Percentiles rank a stretch among this genome's conserved stretches.
Conservation (phyloP, 2,797 vertebrate species). For the Gobionotothen gibberifrons region DNA sequence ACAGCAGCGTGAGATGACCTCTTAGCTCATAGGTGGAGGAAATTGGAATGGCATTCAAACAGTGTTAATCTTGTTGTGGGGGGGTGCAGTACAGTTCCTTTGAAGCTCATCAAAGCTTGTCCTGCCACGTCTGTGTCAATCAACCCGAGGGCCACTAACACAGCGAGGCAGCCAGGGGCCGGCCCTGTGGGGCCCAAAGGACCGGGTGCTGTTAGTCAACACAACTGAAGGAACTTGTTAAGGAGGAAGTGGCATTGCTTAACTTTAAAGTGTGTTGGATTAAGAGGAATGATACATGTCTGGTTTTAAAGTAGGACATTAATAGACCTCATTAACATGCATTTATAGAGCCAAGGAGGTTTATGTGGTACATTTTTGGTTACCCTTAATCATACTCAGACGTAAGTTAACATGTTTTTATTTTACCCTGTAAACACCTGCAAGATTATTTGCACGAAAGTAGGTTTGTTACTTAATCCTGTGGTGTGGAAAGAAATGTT, state of each 20-base stretch:
- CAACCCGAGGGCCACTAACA: conserved; percentile 62
- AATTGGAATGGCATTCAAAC: conserved; percentile 71
- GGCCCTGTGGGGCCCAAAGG: conserved; percentile 16
- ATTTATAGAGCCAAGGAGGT: background rate
- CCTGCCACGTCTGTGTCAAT: conserved; percentile 76
- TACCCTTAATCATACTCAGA: background rate
- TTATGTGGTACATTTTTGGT: background rate
- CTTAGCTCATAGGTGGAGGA: conserved; percentile 66
- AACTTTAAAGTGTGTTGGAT: conserved; percentile 4
- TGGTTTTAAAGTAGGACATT: background rate
- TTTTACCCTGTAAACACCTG: conserved; percentile 50
- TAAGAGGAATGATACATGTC: background rate
- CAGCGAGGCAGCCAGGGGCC: conserved; percentile 32
- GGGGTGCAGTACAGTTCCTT: conserved; percentile 67
- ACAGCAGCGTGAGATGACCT: conserved; percentile 70
- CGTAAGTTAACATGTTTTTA: conserved; percentile 24
- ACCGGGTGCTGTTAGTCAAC: conserved; percentile 18
- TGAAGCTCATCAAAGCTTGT: conserved; percentile 79
- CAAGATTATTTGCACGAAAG: conserved; percentile 21
- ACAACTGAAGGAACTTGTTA: conserved; percentile 21
- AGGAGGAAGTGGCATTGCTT: background rate
- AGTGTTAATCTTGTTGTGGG: conserved; percentile 74
- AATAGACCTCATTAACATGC: conserved; percentile 3
- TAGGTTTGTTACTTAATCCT: conserved; percentile 17
- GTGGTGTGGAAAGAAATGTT: conserved; percentile 5